Percentiles rank a stretch among this genome's conserved stretches.
These are phyloP conservation scores for Luscinia megarhynchos DNA, from an alignment of 2,797 vertebrate species.

Conservation along the genomic window DNA sequence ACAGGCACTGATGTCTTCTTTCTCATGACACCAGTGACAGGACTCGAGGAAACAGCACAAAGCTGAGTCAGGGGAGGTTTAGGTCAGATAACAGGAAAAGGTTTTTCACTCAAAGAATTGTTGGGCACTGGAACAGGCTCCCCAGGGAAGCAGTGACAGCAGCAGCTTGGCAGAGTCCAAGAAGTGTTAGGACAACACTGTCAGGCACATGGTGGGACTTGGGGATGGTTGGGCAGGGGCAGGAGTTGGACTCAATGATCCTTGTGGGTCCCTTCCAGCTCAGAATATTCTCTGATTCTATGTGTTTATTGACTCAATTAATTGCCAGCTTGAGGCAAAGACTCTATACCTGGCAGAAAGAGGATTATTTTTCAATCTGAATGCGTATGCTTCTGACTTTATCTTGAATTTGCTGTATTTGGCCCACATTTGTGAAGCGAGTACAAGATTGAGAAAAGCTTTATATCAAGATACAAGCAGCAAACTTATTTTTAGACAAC, in stretches of 20 bases:
- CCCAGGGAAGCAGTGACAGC: neutral
- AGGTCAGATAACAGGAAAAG: neutral
- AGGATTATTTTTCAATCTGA: neutral
- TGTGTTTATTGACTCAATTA: neutral
- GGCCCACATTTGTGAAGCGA: neutral
- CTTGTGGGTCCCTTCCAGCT: neutral
- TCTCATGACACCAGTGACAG: neutral
- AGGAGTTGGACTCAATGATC: neutral
- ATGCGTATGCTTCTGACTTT: neutral
- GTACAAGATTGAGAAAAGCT: neutral
- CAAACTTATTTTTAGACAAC: neutral
- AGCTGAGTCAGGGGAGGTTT: neutral
- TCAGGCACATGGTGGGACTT: neutral
- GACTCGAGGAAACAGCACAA: fast-evolving
- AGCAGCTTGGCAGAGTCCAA: neutral
- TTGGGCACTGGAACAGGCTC: neutral
- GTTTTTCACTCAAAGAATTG: neutral
- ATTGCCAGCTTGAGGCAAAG: neutral
- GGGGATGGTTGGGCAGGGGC: fast-evolving
- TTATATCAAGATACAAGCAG: neutral
- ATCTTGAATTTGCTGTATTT: neutral
- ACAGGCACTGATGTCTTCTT: neutral
- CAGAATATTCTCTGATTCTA: neutral
- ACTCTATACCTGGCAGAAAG: neutral
- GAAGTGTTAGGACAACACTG: neutral